Conservation (phyloP, 1,140 invertebrate species). For the Mactra quadrangularis region DNA sequence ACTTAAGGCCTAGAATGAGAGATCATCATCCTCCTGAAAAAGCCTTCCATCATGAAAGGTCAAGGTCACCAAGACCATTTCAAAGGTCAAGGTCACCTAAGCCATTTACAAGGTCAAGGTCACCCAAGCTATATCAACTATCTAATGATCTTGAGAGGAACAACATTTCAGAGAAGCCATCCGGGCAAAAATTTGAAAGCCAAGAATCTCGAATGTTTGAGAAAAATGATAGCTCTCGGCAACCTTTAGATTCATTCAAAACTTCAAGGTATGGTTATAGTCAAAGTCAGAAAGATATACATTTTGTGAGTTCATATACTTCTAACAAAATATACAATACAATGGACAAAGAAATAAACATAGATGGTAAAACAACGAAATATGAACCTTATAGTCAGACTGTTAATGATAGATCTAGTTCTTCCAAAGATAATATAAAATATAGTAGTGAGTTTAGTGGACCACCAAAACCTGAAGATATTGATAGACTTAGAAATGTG, state of each 20-base stretch:
- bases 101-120: neutral
- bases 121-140: neutral
- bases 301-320: too few relatives aligned
- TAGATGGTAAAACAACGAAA: too few relatives aligned
- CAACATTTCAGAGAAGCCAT: neutral
- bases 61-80: conserved; percentile 8
- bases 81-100: neutral
- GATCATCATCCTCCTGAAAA: conserved; percentile 13
- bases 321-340: too few relatives aligned
- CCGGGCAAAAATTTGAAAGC: neutral
- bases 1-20: conserved; percentile 20
- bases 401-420: too few relatives aligned
- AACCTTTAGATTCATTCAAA: too few relatives aligned
- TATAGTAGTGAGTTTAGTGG: neutral
- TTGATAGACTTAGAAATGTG: neutral
- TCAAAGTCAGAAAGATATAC: too few relatives aligned
- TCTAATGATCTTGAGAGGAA: neutral
- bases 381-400: too few relatives aligned
- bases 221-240: neutral
- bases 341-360: too few relatives aligned
- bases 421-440: neutral
- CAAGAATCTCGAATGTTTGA: neutral
- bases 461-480: neutral
- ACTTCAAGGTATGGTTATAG: too few relatives aligned
- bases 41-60: conserved; percentile 32